A percentile compares a stretch with the other conserved stretches of the same genome.
These are phyloP conservation scores for Lasaia peninsularis DNA, from an alignment of 1,140 invertebrate genomes.

Conservation along the genomic window DNA sequence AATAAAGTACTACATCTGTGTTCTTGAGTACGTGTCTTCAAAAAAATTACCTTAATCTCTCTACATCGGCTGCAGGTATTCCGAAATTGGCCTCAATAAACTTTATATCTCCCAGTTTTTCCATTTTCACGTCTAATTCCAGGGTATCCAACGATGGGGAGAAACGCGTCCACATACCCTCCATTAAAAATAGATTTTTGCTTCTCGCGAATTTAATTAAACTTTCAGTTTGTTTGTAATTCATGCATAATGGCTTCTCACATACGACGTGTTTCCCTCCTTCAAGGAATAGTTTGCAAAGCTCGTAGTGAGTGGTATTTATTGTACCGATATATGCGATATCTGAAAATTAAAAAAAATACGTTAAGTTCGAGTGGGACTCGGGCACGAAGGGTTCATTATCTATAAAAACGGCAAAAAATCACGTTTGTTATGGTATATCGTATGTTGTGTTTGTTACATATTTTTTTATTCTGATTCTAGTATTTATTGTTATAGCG, in stretches of 20 bases:
- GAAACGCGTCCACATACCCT: constrained; percentile 90
- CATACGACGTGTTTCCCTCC: constrained; percentile 89
- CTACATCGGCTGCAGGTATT: constrained; percentile 73
- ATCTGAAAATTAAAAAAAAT: too few species aligned
- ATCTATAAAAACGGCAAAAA: too few species aligned
- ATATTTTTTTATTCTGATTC: too few species aligned
- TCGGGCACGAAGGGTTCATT: too few species aligned
- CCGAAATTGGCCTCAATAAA: constrained; percentile 85
- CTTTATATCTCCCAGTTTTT: constrained; percentile 84
- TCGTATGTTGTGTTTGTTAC: too few species aligned
- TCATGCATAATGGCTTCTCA: constrained; percentile 90
- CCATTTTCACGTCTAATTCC: constrained; percentile 78
- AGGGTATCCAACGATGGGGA: constrained; percentile 86
- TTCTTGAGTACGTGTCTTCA: too few species aligned
- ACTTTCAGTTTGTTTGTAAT: constrained; percentile 80
- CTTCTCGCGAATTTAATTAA: constrained; percentile 79
- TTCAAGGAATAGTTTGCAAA: constrained; percentile 83
- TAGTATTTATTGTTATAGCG: too few species aligned
- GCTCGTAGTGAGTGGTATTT: constrained; percentile 83
- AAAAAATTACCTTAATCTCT: constrained; percentile 79
- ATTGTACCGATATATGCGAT: too few species aligned
- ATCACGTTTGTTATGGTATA: too few species aligned
- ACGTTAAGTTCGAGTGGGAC: too few species aligned
- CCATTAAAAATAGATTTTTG: constrained; percentile 88
- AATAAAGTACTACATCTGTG: too few species aligned